Evolutionary conservation across 2,113 vertebrate species (phyloP).

Genomic region (Muntiacus muntjak): DNA sequence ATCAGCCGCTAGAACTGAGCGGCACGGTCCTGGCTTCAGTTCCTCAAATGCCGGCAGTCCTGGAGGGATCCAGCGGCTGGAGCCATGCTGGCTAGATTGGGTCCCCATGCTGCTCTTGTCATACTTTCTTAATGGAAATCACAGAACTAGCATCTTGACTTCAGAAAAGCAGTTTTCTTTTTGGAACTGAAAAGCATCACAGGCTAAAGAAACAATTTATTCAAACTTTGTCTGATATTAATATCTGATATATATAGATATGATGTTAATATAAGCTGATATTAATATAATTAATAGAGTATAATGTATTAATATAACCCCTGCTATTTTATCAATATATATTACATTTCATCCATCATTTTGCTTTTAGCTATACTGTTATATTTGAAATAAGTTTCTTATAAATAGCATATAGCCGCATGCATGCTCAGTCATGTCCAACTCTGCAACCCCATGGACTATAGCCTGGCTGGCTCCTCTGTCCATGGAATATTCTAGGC

Average conservation of each 20-base stretch:
- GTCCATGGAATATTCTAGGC: neutral
- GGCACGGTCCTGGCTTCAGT: neutral
- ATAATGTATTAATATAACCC: neutral
- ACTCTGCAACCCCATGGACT: neutral
- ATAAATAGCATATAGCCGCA: neutral
- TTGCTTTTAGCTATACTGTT: neutral
- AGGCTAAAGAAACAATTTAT: constrained; percentile 40
- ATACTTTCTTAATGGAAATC: constrained; percentile 51
- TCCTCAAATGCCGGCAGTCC: neutral
- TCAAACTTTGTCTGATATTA: neutral
- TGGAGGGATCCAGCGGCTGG: neutral
- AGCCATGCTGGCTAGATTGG: neutral
- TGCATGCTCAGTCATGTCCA: neutral
- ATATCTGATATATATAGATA: neutral
- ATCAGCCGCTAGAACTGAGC: neutral
- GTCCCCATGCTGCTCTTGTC: neutral
- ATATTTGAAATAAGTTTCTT: neutral
- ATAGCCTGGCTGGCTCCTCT: neutral
- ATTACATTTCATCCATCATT: neutral
- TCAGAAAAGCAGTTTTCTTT: constrained; percentile 45
- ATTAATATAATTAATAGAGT: neutral
- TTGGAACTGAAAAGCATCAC: constrained; percentile 12
- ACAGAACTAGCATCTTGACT: constrained; percentile 26
- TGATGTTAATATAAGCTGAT: neutral
- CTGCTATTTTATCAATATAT: neutral